A percentile compares a stretch with the other conserved stretches of the same genome.
Conservation (phyloP, 2,797 vertebrate genomes). For the Chanos chanos region DNA sequence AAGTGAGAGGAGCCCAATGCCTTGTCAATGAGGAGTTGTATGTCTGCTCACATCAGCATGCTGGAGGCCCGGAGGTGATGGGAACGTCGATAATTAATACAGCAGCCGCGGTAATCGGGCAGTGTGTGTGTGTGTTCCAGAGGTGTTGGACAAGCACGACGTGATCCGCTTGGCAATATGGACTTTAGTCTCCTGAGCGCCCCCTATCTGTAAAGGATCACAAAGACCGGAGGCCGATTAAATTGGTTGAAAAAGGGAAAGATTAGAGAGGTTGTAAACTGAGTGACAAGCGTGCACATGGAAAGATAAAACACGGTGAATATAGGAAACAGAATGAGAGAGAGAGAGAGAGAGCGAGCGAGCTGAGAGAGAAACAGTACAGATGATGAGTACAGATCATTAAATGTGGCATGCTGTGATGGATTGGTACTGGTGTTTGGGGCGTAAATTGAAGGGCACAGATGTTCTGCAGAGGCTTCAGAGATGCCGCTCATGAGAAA, state of each 20-base stretch:
- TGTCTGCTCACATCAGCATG: slow-evolving; percentile 34
- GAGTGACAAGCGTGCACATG: background rate
- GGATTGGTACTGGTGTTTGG: background rate
- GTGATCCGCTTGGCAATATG: too few species aligned
- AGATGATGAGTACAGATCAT: slow-evolving; percentile 11
- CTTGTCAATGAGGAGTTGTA: background rate
- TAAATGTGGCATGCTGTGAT: slow-evolving; percentile 25
- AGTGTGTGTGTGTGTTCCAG: background rate
- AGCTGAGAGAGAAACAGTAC: background rate
- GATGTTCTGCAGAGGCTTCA: slow-evolving; percentile 22
- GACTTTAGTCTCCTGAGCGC: too few species aligned
- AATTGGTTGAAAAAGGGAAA: too few species aligned
- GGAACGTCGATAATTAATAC: slow-evolving; percentile 70
- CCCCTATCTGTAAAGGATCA: too few species aligned
- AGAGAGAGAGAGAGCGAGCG: background rate
- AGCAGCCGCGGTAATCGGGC: slow-evolving; percentile 48
- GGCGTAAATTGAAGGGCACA: slow-evolving; percentile 15
- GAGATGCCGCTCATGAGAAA: slow-evolving; percentile 65
- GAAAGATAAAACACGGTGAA: slow-evolving; percentile 17
- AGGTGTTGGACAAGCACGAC: too few species aligned
- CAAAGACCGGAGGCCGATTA: too few species aligned
- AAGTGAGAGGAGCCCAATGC: slow-evolving; percentile 11
- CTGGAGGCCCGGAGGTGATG: slow-evolving; percentile 49
- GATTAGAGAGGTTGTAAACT: too few species aligned
- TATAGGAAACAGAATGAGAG: background rate